Conservation (phyloP, 2,113 vertebrate genomes). For the Prionailurus viverrinus region DNA sequence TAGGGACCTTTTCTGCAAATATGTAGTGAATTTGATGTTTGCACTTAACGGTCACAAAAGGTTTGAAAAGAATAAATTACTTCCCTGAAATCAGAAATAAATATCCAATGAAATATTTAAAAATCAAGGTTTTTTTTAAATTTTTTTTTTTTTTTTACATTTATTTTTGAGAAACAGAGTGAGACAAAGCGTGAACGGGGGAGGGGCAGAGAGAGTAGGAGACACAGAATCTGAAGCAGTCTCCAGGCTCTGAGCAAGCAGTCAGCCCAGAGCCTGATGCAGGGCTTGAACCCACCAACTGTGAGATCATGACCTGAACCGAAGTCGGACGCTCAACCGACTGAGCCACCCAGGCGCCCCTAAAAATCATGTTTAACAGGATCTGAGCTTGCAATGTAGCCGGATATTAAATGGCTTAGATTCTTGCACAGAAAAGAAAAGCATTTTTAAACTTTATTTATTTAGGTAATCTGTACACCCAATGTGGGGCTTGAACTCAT, state of each 20-base stretch:
- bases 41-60: neutral
- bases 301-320: too few relatives aligned
- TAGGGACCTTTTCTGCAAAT: neutral
- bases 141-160: too few relatives aligned
- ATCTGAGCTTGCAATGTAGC: neutral
- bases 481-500: neutral
- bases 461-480: neutral
- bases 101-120: neutral
- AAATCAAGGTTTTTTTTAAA: neutral
- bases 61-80: neutral
- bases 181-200: too few relatives aligned
- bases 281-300: too few relatives aligned
- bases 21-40: neutral
- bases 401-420: neutral
- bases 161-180: too few relatives aligned
- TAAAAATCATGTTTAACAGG: neutral
- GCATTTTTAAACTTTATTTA: neutral
- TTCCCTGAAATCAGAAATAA: neutral
- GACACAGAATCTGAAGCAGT: too few relatives aligned
- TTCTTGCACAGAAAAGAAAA: neutral
- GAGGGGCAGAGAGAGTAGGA: too few relatives aligned
- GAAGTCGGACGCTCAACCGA: too few relatives aligned
- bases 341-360: too few relatives aligned
- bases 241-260: too few relatives aligned
- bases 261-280: too few relatives aligned